These are phyloP conservation scores for Azorinus chamasolen DNA, from an alignment of 2,888 invertebrate genomes.

Conservation along the genomic window DNA sequence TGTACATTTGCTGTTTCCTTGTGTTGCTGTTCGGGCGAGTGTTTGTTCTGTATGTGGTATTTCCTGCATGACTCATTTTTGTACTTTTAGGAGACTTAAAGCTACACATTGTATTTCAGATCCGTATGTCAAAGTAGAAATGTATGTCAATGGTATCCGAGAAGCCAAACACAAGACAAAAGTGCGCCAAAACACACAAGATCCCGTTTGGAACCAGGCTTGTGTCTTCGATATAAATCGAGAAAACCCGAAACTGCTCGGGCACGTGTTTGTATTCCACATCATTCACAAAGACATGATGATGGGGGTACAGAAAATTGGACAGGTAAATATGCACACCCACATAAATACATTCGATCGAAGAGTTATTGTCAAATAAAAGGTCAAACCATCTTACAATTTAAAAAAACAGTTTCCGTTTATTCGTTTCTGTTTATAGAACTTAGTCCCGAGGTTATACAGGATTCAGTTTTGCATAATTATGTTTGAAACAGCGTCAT, in stretches of 20 bases:
- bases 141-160: constrained; percentile 83
- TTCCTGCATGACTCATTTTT: too few species aligned
- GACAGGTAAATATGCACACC: constrained; percentile 72
- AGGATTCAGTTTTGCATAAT: too few species aligned
- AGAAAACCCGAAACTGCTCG: constrained; percentile 83
- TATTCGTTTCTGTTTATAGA: too few species aligned
- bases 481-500: too few species aligned
- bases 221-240: constrained; percentile 82
- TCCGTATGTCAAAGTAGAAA: constrained; percentile 83
- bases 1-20: too few species aligned
- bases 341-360: neutral
- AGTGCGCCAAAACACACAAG: constrained; percentile 82
- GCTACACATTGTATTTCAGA: constrained; percentile 72
- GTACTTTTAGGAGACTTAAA: too few species aligned
- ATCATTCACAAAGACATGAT: constrained; percentile 84
- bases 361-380: neutral
- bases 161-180: constrained; percentile 83
- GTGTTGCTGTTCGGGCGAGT: too few species aligned
- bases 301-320: constrained; percentile 83
- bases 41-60: too few species aligned
- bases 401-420: too few species aligned
- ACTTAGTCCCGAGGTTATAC: too few species aligned
- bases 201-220: constrained; percentile 82
- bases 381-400: neutral
- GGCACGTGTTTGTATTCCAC: constrained; percentile 82